phyloP scores from a whole-genome alignment of 2,888 invertebrate species.

The Eudasyphora cyanicolor region DNA sequence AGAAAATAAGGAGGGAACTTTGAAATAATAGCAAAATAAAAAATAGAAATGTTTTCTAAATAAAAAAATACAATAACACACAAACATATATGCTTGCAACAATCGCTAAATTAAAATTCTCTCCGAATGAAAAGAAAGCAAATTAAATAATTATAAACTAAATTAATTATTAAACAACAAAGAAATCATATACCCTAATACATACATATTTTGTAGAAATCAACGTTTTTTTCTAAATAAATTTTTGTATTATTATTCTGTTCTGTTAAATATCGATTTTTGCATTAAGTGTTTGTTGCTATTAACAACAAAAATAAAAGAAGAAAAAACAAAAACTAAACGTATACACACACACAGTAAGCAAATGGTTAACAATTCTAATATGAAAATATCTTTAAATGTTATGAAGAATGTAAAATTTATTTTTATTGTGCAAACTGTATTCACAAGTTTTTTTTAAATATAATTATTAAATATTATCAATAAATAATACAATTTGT shows the following conservation, averaged over 20 bases:
- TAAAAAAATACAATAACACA: slow-evolving; percentile 39
- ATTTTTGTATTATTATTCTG: background rate
- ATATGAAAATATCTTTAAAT: slow-evolving; percentile 23
- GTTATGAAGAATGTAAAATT: slow-evolving; percentile 38
- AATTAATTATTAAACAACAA: slow-evolving; percentile 50
- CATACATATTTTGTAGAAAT: slow-evolving; percentile 62
- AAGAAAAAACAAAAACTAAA: too few relatives aligned
- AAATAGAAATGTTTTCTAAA: slow-evolving; percentile 46
- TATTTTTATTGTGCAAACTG: slow-evolving; percentile 59
- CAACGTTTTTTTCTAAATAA: background rate
- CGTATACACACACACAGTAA: too few relatives aligned
- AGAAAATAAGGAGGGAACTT: slow-evolving; percentile 33
- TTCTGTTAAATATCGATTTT: background rate
- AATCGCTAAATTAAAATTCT: slow-evolving; percentile 55
- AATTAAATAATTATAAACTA: slow-evolving; percentile 24
- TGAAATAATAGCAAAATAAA: slow-evolving; percentile 53
- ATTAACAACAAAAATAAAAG: slow-evolving; percentile 2
- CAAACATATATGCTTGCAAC: slow-evolving; percentile 55
- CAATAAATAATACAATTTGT: slow-evolving; percentile 58
- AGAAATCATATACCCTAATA: slow-evolving; percentile 47
- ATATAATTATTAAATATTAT: slow-evolving; percentile 1
- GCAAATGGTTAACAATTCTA: slow-evolving; percentile 13
- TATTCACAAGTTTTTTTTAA: slow-evolving; percentile 65
- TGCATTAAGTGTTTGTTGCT: slow-evolving; percentile 40
- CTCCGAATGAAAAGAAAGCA: slow-evolving; percentile 32